Evolutionary conservation across 2,797 vertebrate genomes (phyloP).

Genomic region (Naso thynnoides): DNA sequence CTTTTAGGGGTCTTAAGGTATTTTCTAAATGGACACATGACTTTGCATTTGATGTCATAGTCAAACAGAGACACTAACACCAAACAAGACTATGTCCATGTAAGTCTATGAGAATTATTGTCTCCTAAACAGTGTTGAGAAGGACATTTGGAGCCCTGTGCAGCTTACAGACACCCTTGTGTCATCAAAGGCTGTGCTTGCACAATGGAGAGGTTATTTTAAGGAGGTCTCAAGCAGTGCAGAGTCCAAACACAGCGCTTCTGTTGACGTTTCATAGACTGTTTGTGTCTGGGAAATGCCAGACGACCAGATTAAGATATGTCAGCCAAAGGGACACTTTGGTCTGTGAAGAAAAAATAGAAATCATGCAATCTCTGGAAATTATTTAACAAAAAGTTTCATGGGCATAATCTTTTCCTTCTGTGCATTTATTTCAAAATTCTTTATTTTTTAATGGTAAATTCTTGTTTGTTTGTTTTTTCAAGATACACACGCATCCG

Average conservation of each 20-base stretch:
- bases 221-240: conserved; percentile 68
- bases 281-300: conserved; percentile 12
- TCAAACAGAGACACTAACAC: neutral
- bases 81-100: neutral
- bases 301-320: conserved; percentile 5
- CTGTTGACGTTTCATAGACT: conserved; percentile 22
- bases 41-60: neutral
- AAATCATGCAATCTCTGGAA: neutral
- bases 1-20: neutral
- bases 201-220: conserved; percentile 76
- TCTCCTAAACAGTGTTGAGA: conserved; percentile 9
- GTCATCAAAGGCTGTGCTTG: conserved; percentile 69
- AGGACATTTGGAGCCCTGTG: conserved; percentile 36
- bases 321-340: neutral
- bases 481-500: neutral
- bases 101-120: conserved; percentile 15
- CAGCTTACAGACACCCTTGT: conserved; percentile 21
- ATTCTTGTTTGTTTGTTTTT: neutral
- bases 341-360: neutral
- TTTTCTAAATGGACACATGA: neutral
- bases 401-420: too few relatives aligned
- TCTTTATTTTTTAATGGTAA: neutral
- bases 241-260: conserved; percentile 57
- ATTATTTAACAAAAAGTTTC: neutral
- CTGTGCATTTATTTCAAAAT: too few relatives aligned